phyloP scores from a whole-genome alignment of 1,140 invertebrate genomes.

The Coptotermes formosanus region DNA sequence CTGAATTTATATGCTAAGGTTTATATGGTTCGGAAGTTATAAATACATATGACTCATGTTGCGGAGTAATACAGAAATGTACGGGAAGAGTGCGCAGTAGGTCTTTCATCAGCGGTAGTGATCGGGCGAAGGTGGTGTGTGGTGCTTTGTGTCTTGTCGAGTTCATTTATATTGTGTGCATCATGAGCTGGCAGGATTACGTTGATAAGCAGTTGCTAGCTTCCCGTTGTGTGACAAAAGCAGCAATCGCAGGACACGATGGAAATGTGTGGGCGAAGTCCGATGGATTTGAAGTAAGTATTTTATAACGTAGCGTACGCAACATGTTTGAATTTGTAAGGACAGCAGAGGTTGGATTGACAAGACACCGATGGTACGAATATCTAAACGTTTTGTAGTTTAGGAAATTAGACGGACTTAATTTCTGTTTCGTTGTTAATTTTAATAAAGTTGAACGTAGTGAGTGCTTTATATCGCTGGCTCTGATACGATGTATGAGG shows the following conservation, averaged over 20 bases:
- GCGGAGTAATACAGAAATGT: constrained; percentile 22
- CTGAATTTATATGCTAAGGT: not conserved
- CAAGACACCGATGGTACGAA: not conserved
- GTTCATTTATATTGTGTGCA: constrained; percentile 41
- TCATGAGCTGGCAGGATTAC: constrained; percentile 98
- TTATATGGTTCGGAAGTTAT: not conserved
- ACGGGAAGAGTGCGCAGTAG: not conserved
- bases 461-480: no score
- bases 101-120: constrained; percentile 32
- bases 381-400: not conserved
- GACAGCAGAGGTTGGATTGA: not conserved
- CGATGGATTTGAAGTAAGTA: constrained; percentile 87
- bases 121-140: constrained; percentile 32
- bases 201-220: constrained; percentile 95
- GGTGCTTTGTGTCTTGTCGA: constrained; percentile 30
- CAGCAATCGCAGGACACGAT: constrained; percentile 91
- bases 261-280: constrained; percentile 94
- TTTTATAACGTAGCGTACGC: constrained; percentile 22
- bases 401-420: not conserved
- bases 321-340: not conserved
- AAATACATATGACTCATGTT: not conserved
- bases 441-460: no score
- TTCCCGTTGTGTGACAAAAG: constrained; percentile 88
- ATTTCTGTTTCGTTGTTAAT: not conserved
- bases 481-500: not conserved